phyloP scores from a whole-genome alignment of 2,797 vertebrate species.

The Microctenopoma steveboyesi region DNA sequence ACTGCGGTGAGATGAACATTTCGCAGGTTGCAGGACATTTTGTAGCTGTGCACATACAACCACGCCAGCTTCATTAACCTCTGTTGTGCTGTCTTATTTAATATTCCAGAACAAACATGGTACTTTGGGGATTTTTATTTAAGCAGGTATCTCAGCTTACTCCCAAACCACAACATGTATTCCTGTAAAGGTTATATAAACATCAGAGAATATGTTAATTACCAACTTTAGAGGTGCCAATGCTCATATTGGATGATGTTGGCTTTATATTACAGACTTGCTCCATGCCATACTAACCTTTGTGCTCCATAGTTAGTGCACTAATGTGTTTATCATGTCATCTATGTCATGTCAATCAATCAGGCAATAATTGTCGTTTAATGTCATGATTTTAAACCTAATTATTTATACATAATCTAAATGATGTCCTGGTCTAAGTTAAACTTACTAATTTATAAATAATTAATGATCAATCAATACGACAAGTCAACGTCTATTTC shows the following conservation, averaged over 20 bases:
- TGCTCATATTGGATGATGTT: background rate
- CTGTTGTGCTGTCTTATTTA: background rate
- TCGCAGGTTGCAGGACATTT: background rate
- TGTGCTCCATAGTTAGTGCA: background rate
- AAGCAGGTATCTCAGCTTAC: background rate
- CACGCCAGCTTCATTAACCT: background rate
- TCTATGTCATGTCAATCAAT: no score
- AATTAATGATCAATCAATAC: background rate
- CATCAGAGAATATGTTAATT: background rate
- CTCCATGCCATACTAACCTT: no score
- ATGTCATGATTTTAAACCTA: no score
- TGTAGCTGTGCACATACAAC: background rate
- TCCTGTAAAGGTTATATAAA: slow-evolving; percentile 1
- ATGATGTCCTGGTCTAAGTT: no score
- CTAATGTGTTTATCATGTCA: background rate
- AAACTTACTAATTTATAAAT: no score
- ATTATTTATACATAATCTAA: no score
- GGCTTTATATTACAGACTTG: no score
- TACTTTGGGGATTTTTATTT: background rate
- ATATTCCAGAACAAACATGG: background rate
- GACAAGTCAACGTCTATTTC: background rate
- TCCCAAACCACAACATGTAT: background rate
- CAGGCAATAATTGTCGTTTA: background rate
- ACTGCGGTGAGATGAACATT: slow-evolving; percentile 24
- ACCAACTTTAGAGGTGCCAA: background rate